Percentiles rank a stretch among this genome's conserved stretches.
These are phyloP conservation scores for Eptatretus burgeri DNA, from an alignment of 2,113 vertebrate genomes.

Conservation along the genomic window DNA sequence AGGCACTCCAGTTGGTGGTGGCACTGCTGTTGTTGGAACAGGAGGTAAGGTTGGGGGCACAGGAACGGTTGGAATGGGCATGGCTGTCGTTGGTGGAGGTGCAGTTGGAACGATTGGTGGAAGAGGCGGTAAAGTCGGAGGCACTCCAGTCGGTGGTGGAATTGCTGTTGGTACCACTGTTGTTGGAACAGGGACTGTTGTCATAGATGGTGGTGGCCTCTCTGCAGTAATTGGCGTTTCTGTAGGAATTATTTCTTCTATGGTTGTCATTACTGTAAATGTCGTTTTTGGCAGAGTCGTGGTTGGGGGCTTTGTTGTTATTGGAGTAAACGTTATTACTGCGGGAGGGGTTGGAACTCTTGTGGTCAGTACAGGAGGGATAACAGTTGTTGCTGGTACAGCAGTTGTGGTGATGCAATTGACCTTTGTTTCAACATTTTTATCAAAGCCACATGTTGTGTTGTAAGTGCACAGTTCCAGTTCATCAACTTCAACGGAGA, in stretches of 20 bases:
- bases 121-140: not conserved
- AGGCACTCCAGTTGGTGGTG: not conserved
- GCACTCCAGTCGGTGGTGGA: not conserved
- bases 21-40: not conserved
- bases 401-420: not conserved
- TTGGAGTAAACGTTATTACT: not conserved
- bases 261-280: no score
- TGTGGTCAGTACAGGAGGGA: not conserved
- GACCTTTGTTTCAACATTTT: not conserved
- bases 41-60: no score
- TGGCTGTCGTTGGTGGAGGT: no score
- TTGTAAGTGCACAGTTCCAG: not conserved
- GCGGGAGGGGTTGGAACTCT: not conserved
- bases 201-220: not conserved
- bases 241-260: not conserved
- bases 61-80: not conserved
- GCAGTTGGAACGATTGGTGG: no score
- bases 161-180: not conserved
- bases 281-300: not conserved
- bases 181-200: not conserved
- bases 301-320: not conserved
- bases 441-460: not conserved
- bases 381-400: not conserved
- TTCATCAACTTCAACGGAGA: not conserved
- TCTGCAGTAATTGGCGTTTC: not conserved